Evolutionary conservation across 2,888 invertebrate species (phyloP).

Genomic region (Zeuzera pyrina): DNA sequence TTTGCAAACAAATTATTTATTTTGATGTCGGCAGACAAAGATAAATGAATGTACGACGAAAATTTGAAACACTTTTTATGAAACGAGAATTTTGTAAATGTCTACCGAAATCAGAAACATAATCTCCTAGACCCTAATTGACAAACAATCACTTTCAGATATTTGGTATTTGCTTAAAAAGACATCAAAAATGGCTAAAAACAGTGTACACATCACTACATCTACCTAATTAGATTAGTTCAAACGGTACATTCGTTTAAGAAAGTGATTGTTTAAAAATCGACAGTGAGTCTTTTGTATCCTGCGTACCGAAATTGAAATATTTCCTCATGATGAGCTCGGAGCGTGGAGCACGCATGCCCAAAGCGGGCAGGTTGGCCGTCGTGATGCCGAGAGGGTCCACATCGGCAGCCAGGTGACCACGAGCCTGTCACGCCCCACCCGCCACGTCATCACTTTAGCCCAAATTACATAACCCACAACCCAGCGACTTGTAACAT

Average conservation of each 20-base stretch:
- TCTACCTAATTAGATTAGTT: too few relatives aligned
- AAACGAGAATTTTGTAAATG: constrained; percentile 1
- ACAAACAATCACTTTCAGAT: constrained; percentile 9
- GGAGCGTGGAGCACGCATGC: constrained; percentile 65
- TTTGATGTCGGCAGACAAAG: constrained; percentile 10
- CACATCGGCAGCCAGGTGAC: constrained; percentile 93
- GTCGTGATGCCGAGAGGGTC: constrained; percentile 94
- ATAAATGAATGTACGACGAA: background rate
- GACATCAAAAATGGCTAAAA: background rate
- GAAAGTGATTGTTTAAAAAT: constrained; percentile 29
- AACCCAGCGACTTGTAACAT: constrained; percentile 8
- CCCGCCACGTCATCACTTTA: constrained; percentile 48
- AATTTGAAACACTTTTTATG: background rate
- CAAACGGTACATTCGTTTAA: too few relatives aligned
- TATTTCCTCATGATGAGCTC: constrained; percentile 74
- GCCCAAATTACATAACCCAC: constrained; percentile 32
- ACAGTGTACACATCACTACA: too few relatives aligned
- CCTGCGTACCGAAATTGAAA: constrained; percentile 69
- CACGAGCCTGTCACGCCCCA: constrained; percentile 83
- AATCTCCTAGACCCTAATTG: constrained; percentile 5
- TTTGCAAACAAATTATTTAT: too few relatives aligned
- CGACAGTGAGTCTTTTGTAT: constrained; percentile 27
- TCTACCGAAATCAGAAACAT: constrained; percentile 10
- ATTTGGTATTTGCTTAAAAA: constrained; percentile 1
- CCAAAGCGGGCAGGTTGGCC: constrained; percentile 74